Conservation (phyloP, 2,113 vertebrate genomes). For the Saccopteryx leptura region DNA sequence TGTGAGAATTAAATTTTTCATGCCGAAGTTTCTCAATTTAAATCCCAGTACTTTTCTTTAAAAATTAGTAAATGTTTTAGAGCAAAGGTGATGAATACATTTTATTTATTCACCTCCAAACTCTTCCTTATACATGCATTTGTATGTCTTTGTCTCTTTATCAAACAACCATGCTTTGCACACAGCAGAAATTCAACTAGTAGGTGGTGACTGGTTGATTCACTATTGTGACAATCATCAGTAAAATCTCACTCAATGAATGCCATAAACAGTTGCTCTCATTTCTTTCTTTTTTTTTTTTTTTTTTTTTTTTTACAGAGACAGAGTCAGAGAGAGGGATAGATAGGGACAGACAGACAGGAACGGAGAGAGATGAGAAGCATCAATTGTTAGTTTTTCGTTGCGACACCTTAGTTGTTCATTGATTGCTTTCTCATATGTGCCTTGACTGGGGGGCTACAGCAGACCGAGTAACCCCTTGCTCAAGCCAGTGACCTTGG, state of each 20-base stretch:
- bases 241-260: not conserved
- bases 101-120: not conserved
- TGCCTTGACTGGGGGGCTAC: no score
- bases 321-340: no score
- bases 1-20: not conserved
- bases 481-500: no score
- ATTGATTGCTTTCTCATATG: no score
- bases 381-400: no score
- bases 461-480: no score
- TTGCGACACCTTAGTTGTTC: no score
- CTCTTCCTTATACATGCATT: not conserved
- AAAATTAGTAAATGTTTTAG: conserved; percentile 26
- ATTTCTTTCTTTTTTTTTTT: no score
- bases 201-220: not conserved
- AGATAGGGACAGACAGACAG: no score
- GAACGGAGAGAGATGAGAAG: no score
- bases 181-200: not conserved
- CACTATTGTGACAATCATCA: not conserved
- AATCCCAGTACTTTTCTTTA: not conserved
- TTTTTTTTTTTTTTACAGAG: no score
- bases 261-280: not conserved
- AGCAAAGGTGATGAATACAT: not conserved
- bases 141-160: not conserved
- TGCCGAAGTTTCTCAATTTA: not conserved
- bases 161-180: not conserved